Base-by-base conservation (phyloP, 2,113 vertebrate species). In the Sclerurus mexicanus region DNA sequence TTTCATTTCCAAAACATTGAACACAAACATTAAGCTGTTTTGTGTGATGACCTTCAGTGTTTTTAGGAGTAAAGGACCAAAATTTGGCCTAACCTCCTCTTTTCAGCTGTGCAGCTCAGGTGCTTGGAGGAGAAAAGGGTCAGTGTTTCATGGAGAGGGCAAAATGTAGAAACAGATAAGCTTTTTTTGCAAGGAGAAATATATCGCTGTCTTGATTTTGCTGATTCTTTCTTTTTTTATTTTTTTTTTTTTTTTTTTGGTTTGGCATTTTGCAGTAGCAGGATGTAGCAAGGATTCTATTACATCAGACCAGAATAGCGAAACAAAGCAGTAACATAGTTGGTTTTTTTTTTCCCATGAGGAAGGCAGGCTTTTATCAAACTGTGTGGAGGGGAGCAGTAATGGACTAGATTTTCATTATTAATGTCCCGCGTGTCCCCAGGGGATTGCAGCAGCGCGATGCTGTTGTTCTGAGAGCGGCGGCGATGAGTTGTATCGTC, bases 371-470 rank as follows among this genome's bases (percentile, higher is more conserved):
- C 83, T 96, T 94, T 91, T 87, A 67, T 84, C 71, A 39, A 18
- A 56, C 20, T 4, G 6, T 35, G 27, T 25, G 47, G 75, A 60
- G 49, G 56, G 85, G 55, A 73, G n/a, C 56, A 46, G 74, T 95
- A 85, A 95, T 94, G 95, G 90, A 81, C 93, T 90, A 59, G 88
- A 60, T 84, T 72, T 95, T 90, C 68, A 91, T 95, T 94, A 95
- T 95, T 94, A 28, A 89, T 95, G 87, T 78, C 6, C 58, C 10
- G 7, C 30, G 9, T 87, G 40, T 94, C 59, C 66, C 63, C 55
- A 6, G 77, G 62, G 77, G 47, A 55, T 68, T 15, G 24, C 9
- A 16, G 49, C 50, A 52, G 56, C 58, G 40, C 12, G 72, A 77
- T 76, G 73, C 56, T 74, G n/a, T 5, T 85, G 33, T 59, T 58